Evolutionary conservation across 2,797 vertebrate species (phyloP).

Genomic region (Sarcophilus harrisii): DNA sequence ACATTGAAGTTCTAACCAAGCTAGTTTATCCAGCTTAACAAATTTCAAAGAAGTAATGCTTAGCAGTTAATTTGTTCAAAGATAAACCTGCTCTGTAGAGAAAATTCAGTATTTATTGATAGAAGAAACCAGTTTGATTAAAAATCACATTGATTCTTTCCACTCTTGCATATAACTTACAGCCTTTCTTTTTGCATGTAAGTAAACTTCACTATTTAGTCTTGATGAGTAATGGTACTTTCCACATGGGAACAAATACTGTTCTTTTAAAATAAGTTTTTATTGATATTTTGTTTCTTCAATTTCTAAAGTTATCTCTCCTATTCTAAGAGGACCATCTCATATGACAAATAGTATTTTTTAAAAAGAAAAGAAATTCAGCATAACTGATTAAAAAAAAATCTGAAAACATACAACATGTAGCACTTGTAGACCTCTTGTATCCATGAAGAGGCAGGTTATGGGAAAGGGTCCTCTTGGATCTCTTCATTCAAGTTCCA

Average conservation of each 20-base stretch:
- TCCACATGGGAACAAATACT: neutral
- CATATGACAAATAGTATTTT: neutral
- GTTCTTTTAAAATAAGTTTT: neutral
- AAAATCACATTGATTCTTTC: slow-evolving; percentile 29
- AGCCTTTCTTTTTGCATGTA: slow-evolving; percentile 26
- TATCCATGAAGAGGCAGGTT: neutral
- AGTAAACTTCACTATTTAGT: slow-evolving; percentile 34
- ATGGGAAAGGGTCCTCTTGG: neutral
- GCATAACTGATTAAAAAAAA: neutral
- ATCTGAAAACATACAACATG: neutral
- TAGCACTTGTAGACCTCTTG: neutral
- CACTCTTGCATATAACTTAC: slow-evolving; percentile 47
- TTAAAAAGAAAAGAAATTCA: neutral
- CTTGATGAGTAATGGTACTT: neutral
- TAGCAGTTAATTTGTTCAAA: slow-evolving; percentile 56
- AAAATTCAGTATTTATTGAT: slow-evolving; percentile 27
- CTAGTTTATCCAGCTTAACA: slow-evolving; percentile 59
- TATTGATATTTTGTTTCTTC: neutral
- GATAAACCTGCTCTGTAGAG: slow-evolving; percentile 7
- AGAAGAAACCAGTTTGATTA: slow-evolving; percentile 58
- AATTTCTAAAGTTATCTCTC: neutral
- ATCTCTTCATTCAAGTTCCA: too few relatives aligned
- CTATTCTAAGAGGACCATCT: neutral
- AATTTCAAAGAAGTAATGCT: slow-evolving; percentile 36
- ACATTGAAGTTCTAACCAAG: slow-evolving; percentile 10